Evolutionary conservation across 2,113 vertebrate species (phyloP).

Genomic region (Eubucco bourcierii): DNA sequence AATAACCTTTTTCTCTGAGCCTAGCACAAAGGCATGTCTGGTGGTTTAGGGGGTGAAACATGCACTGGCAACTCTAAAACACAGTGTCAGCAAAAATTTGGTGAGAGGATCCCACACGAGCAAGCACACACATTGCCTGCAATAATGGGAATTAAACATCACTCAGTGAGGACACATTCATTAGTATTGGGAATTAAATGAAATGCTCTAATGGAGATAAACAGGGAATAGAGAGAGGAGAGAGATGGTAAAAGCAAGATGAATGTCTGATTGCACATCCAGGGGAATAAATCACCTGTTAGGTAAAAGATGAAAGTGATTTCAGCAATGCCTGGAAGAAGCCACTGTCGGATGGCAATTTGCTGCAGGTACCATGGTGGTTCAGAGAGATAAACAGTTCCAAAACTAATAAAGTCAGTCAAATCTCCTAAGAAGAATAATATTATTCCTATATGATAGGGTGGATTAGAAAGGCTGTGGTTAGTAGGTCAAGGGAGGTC

Average conservation of each 20-base stretch:
- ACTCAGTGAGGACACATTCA: accelerated
- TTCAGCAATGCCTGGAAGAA: neutral
- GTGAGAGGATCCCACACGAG: neutral
- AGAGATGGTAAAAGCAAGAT: neutral
- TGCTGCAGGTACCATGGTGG: neutral
- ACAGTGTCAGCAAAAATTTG: neutral
- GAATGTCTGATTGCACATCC: neutral
- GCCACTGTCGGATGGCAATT: neutral
- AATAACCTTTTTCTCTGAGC: neutral
- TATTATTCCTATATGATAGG: neutral
- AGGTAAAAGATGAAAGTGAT: neutral
- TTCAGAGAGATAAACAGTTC: slow-evolving; percentile 17
- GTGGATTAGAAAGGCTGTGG: too few relatives aligned
- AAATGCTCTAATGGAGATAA: neutral
- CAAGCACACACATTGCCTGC: neutral
- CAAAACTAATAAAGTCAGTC: slow-evolving; percentile 31
- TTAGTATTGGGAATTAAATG: neutral
- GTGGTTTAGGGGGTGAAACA: neutral
- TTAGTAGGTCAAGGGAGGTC: too few relatives aligned
- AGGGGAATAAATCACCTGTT: neutral
- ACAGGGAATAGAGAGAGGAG: neutral
- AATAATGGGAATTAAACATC: neutral
- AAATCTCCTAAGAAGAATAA: slow-evolving; percentile 26
- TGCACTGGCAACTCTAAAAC: neutral
- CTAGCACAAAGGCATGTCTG: neutral